These are phyloP conservation scores for Cheilosia impressa DNA, from an alignment of 2,888 invertebrate genomes.

Conservation along the genomic window DNA sequence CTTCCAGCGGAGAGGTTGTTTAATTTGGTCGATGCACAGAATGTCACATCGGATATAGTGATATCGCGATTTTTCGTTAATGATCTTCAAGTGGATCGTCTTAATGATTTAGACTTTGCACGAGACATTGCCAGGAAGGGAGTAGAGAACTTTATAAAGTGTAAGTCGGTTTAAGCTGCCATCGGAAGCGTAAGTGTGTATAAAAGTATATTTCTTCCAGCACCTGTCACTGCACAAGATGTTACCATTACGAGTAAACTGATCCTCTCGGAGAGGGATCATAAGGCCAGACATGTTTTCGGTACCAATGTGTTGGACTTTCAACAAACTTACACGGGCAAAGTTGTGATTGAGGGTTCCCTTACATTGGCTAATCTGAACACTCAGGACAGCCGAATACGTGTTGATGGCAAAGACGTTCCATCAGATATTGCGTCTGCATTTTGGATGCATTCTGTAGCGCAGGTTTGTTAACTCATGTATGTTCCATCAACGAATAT, in stretches of 20 bases:
- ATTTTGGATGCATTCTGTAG: constrained; percentile 77
- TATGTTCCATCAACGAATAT: neutral
- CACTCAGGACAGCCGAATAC: constrained; percentile 59
- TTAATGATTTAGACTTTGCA: constrained; percentile 80
- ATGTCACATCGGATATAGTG: constrained; percentile 78
- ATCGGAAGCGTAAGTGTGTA: constrained; percentile 1
- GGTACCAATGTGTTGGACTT: constrained; percentile 73
- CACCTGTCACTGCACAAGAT: constrained; percentile 79
- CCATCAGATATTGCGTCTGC: constrained; percentile 73
- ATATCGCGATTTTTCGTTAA: constrained; percentile 78
- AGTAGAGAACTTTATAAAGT: constrained; percentile 77
- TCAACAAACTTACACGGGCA: constrained; percentile 80
- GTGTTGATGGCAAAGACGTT: constrained; percentile 66
- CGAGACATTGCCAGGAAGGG: constrained; percentile 80
- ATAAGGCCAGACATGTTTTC: constrained; percentile 68
- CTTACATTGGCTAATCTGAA: constrained; percentile 78
- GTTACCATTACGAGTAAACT: constrained; percentile 78
- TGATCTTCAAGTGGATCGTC: constrained; percentile 76
- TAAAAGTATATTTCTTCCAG: constrained; percentile 65
- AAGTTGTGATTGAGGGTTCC: constrained; percentile 79
- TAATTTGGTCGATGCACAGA: constrained; percentile 79
- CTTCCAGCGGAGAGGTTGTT: constrained; percentile 78
- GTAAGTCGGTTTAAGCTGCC: constrained; percentile 10
- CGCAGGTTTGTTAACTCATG: constrained; percentile 77
- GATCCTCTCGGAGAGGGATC: constrained; percentile 75